phyloP scores from a whole-genome alignment of 2,113 vertebrate genomes.

The Cyprinodon brontotheroides region DNA sequence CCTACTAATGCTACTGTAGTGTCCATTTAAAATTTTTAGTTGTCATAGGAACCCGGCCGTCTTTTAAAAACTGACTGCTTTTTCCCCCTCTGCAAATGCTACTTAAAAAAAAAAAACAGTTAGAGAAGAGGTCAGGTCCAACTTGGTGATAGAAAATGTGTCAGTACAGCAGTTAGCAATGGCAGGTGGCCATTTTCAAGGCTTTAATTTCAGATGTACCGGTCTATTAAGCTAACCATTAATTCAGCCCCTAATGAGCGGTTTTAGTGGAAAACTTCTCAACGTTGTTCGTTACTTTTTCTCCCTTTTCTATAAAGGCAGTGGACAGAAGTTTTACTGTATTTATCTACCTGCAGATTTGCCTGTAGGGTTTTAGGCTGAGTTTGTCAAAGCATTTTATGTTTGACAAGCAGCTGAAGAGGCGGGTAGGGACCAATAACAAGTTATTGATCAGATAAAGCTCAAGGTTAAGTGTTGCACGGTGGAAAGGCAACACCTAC shows the following conservation, averaged over 20 bases:
- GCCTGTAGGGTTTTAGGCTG: slow-evolving; percentile 16
- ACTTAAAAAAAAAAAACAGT: not conserved
- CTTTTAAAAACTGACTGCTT: not conserved
- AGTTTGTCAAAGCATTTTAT: slow-evolving; percentile 57
- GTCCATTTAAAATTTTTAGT: slow-evolving; percentile 10
- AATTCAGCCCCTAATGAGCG: slow-evolving; percentile 65
- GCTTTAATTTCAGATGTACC: slow-evolving; percentile 38
- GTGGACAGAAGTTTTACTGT: slow-evolving; percentile 6
- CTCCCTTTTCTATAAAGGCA: slow-evolving; percentile 63
- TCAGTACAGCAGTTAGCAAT: slow-evolving; percentile 55
- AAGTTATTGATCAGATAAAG: slow-evolving; percentile 55
- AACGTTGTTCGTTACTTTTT: slow-evolving; percentile 48
- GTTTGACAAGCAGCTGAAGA: slow-evolving; percentile 60
- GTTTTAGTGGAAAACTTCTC: slow-evolving; percentile 55
- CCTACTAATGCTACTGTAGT: slow-evolving; percentile 34
- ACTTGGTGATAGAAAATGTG: slow-evolving; percentile 30
- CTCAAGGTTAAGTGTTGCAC: slow-evolving; percentile 72
- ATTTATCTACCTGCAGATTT: slow-evolving; percentile 25
- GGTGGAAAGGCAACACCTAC: slow-evolving; percentile 31
- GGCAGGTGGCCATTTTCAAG: slow-evolving; percentile 46
- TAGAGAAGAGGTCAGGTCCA: not conserved
- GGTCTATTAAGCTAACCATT: slow-evolving; percentile 60
- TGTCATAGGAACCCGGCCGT: slow-evolving; percentile 11
- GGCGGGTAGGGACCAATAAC: slow-evolving; percentile 64
- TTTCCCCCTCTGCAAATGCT: not conserved